A percentile compares a stretch with the other conserved stretches of the same genome.
phyloP scores from a whole-genome alignment of 1,140 invertebrate species.

The Drosophila nikananu region DNA sequence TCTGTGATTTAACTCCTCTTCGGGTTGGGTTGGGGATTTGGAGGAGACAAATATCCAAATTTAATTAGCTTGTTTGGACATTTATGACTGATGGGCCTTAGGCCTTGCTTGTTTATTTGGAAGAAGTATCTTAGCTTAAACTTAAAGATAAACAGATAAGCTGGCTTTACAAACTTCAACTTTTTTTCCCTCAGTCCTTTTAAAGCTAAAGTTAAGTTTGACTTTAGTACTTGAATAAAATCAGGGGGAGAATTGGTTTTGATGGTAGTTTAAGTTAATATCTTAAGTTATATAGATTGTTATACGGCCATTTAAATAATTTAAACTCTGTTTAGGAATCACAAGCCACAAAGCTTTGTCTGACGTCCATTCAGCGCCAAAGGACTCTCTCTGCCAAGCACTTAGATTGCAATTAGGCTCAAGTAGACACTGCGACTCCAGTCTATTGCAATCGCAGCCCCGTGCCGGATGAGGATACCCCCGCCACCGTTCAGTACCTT shows the following conservation, averaged over 20 bases:
- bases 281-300: not conserved
- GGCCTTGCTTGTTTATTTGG: not conserved
- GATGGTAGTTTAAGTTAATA: not conserved
- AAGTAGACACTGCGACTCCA: constrained; percentile 37
- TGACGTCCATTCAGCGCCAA: not conserved
- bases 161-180: too few relatives aligned
- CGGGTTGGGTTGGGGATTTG: not conserved
- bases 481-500: not conserved
- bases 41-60: constrained; percentile 5
- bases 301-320: not conserved
- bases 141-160: not conserved
- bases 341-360: constrained; percentile 3
- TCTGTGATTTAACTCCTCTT: constrained; percentile 9
- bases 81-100: constrained; percentile 3
- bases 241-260: too few relatives aligned
- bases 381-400: constrained; percentile 7
- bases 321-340: not conserved
- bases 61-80: constrained; percentile 16
- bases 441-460: constrained; percentile 25
- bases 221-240: too few relatives aligned
- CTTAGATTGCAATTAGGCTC: constrained; percentile 54
- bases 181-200: not conserved
- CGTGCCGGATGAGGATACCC: not conserved
- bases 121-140: not conserved
- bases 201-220: not conserved